phyloP scores from a whole-genome alignment of 2,888 invertebrate species.

The Endomychus coccineus region DNA sequence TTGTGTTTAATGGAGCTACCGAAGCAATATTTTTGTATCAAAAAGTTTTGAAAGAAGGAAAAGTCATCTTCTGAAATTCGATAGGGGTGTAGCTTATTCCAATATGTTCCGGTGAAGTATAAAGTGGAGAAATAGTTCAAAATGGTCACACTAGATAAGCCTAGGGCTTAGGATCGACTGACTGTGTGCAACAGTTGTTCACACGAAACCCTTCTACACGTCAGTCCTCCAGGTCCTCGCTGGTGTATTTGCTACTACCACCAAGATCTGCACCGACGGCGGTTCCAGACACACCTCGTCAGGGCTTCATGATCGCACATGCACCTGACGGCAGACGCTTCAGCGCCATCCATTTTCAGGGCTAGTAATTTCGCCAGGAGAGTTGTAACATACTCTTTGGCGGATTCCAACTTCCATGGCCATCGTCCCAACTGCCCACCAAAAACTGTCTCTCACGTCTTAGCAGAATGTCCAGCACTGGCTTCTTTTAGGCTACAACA shows the following conservation, averaged over 20 bases:
- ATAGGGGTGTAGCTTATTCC: no score
- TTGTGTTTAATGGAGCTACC: no score
- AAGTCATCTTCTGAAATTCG: no score
- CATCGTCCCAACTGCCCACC: no score
- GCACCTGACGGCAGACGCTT: constrained; percentile 55
- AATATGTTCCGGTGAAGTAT: no score
- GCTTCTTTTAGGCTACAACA: no score
- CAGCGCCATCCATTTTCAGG: constrained; percentile 41
- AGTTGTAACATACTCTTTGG: constrained; percentile 50
- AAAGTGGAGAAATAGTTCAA: no score
- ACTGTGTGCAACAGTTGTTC: constrained; percentile 54
- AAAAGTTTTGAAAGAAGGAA: no score
- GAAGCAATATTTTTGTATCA: no score
- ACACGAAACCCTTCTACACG: constrained; percentile 57
- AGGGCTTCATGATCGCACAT: constrained; percentile 52
- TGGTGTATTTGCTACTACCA: constrained; percentile 60
- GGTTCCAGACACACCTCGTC: constrained; percentile 52
- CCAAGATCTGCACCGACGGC: constrained; percentile 55
- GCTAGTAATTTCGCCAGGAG: constrained; percentile 22
- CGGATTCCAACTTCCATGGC: constrained; percentile 64
- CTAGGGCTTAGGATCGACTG: constrained; percentile 53
- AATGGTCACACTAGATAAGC: no score
- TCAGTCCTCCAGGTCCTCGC: constrained; percentile 53
- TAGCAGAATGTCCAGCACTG: no score
- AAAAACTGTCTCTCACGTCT: no score